phyloP scores from a whole-genome alignment of 1,140 invertebrate species.

The Sarcophaga peregrina region DNA sequence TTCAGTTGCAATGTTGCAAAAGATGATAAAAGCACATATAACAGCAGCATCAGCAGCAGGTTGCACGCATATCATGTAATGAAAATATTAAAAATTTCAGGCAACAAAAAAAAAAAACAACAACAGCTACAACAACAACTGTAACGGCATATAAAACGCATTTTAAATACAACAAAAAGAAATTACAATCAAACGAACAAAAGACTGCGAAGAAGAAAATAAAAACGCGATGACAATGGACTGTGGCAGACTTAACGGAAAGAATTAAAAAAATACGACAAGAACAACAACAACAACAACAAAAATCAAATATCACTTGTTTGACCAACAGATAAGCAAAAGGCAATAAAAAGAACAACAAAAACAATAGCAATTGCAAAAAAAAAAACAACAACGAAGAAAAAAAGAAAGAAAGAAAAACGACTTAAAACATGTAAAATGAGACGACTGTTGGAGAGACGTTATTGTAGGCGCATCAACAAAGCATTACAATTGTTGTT shows the following conservation, averaged over 20 bases:
- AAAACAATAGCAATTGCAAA: neutral
- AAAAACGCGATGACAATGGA: constrained; percentile 1
- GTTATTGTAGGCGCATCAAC: constrained; percentile 21
- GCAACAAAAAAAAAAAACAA: too few species aligned
- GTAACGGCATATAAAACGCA: neutral
- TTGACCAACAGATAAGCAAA: neutral
- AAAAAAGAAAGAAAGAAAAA: too few species aligned
- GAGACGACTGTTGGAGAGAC: neutral
- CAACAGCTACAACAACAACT: too few species aligned
- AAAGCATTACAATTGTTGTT: constrained; percentile 18
- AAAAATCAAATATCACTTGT: constrained; percentile 29
- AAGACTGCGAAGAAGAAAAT: neutral
- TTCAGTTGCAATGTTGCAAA: too few species aligned
- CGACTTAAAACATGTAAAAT: too few species aligned
- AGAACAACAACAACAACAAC: neutral
- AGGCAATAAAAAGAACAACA: neutral
- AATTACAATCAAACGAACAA: neutral
- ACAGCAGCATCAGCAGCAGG: too few species aligned
- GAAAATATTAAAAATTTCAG: too few species aligned
- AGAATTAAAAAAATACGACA: neutral
- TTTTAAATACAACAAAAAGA: neutral
- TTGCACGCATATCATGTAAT: too few species aligned
- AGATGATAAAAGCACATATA: too few species aligned
- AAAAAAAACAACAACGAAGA: neutral
- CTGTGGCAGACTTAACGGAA: neutral